phyloP scores from a whole-genome alignment of 1,140 invertebrate genomes.

The Drosophila orosa region DNA sequence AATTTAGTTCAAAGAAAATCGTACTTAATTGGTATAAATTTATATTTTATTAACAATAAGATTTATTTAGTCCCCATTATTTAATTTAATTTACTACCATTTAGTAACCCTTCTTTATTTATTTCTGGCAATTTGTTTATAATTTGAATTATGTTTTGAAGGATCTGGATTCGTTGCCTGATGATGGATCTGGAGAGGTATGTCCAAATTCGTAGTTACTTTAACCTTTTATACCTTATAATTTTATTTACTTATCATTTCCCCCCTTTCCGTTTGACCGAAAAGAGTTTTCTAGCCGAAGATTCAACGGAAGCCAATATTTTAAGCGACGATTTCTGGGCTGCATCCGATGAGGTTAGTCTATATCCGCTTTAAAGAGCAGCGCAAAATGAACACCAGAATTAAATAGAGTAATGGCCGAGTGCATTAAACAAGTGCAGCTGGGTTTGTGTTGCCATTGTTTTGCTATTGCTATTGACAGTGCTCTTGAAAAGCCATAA shows the following conservation, averaged over 20 bases:
- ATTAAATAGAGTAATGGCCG: constrained; percentile 3
- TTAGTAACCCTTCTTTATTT: neutral
- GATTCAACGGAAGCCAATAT: constrained; percentile 37
- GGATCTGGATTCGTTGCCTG: constrained; percentile 43
- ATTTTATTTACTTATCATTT: constrained; percentile 16
- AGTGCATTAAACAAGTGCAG: constrained; percentile 22
- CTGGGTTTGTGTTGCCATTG: constrained; percentile 8
- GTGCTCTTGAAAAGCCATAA: constrained; percentile 44
- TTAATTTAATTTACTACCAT: neutral
- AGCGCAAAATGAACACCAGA: constrained; percentile 6
- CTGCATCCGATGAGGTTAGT: constrained; percentile 32
- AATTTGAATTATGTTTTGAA: constrained; percentile 30
- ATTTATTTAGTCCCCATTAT: neutral
- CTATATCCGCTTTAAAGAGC: constrained; percentile 3
- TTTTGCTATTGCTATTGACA: constrained; percentile 43
- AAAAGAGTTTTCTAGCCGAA: constrained; percentile 1
- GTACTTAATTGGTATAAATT: neutral
- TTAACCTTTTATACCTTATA: neutral
- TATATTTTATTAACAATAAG: neutral
- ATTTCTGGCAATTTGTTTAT: constrained; percentile 2
- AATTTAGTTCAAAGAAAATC: neutral
- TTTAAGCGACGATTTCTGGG: constrained; percentile 33
- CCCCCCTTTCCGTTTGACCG: neutral
- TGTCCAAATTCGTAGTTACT: constrained; percentile 17
- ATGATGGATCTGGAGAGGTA: constrained; percentile 47